These are phyloP conservation scores for Percopsis transmontana DNA, from an alignment of 2,113 vertebrate genomes.

Conservation along the genomic window DNA sequence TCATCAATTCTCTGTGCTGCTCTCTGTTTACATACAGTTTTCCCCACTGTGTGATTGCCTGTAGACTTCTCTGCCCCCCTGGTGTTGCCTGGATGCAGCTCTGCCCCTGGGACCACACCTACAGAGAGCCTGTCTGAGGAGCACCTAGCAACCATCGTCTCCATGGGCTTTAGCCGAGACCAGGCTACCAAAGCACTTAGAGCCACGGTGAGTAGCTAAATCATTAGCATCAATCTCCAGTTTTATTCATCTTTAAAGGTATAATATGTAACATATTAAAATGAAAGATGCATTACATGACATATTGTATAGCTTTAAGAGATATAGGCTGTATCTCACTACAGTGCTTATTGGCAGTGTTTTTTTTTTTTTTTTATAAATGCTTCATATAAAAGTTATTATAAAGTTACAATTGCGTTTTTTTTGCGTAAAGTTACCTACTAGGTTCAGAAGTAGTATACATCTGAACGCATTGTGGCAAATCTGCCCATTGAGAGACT, in stretches of 20 bases:
- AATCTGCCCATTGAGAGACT: too few relatives aligned
- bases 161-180: conserved; percentile 98
- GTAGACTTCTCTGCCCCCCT: conserved; percentile 94
- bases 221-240: background rate
- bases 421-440: too few relatives aligned
- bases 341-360: background rate
- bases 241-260: too few relatives aligned
- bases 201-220: conserved; percentile 84
- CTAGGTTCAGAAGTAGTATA: too few relatives aligned
- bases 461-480: too few relatives aligned
- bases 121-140: conserved; percentile 90
- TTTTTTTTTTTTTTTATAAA: background rate
- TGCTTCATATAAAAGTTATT: too few relatives aligned
- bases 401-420: too few relatives aligned
- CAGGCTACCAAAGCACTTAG: conserved; percentile 94
- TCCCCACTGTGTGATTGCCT: conserved; percentile 40
- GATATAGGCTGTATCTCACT: background rate
- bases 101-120: conserved; percentile 79
- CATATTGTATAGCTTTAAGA: background rate
- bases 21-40: conserved; percentile 16
- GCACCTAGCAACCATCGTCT: conserved; percentile 93
- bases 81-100: conserved; percentile 91
- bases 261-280: too few relatives aligned
- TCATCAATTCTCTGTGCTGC: background rate
- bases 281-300: background rate